Evolutionary conservation across 2,113 vertebrate species (phyloP).

Genomic region (Cheilinus undulatus): DNA sequence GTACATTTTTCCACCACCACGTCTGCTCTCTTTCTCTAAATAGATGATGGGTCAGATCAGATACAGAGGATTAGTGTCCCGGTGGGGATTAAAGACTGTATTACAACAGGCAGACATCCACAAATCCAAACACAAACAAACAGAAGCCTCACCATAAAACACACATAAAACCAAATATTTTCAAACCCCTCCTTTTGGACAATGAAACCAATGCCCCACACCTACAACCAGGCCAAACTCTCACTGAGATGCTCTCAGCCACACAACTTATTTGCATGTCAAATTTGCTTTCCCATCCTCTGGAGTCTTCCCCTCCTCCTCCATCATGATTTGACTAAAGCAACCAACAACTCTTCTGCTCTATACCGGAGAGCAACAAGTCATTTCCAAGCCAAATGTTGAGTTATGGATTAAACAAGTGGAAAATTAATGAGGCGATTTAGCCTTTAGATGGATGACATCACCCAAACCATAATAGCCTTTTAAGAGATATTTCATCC

Average conservation of each 20-base stretch:
- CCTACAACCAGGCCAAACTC: not conserved
- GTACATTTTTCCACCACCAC: not conserved
- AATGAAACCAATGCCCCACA: not conserved
- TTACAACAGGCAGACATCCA: not conserved
- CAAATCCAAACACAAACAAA: slow-evolving; percentile 21
- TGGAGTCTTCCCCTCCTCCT: not conserved
- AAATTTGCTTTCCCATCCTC: slow-evolving; percentile 39
- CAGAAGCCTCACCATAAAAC: not conserved
- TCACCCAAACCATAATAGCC: slow-evolving; percentile 44
- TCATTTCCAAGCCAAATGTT: slow-evolving; percentile 58
- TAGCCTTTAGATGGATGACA: slow-evolving; percentile 16
- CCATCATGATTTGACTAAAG: slow-evolving; percentile 43
- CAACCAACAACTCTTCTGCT: slow-evolving; percentile 4
- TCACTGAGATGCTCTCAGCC: not conserved
- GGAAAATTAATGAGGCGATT: slow-evolving; percentile 45
- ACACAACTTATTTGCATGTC: slow-evolving; percentile 57
- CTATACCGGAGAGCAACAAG: not conserved
- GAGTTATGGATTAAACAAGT: slow-evolving; percentile 17
- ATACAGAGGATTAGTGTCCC: not conserved
- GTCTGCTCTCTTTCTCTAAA: not conserved
- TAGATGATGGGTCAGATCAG: slow-evolving; percentile 5
- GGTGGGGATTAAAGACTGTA: not conserved
- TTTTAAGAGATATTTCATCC: slow-evolving; percentile 32
- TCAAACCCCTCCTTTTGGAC: not conserved
- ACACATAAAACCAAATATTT: slow-evolving; percentile 9